Base-by-base conservation (phyloP, 2,797 vertebrate genomes). In the Peromyscus attwateri region DNA sequence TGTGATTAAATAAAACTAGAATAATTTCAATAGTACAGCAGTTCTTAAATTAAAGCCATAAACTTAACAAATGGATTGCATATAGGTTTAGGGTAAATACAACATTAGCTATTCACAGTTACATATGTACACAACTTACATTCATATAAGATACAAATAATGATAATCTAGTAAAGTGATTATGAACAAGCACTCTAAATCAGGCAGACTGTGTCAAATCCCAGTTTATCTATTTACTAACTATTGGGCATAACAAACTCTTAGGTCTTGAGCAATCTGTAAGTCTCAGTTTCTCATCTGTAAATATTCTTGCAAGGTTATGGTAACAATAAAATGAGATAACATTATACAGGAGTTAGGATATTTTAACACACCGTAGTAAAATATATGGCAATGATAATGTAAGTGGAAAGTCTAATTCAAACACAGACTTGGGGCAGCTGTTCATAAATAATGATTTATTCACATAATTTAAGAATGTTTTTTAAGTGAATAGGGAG, bases 311-410 rank as follows among this genome's bases (percentile, higher is more conserved):
- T 95, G 11, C 8, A 43, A 64, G 27, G 49, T 5, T 92, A 43
- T 52, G 71, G 27, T 85, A 29, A 75, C 37, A 76, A 75, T 85
- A 85, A 52, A 83, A 77, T 79, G 55, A 84, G 64, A 76, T 57
- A 57, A 27, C 25, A 10, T 76, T 62, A n/a, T 76, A 62, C 77
- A 49, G 29, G 40, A 46, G 4, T 68, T 37, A 68, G 62, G 43
- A 49, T 68, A 66, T 85, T 70, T 49, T 68, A 49, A 31, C 9
- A 66, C 19, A 49, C 27, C 23, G 14, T 80, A 52, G 60, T 80
- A 81, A 31, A 84, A 96, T 82, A 75, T 84, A 40, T 79, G 46
- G 21, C 40, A 60, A 43, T n/a, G 70, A 55, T 60, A 89, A 92
- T 16, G 55, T 55, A 70, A 19, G 68, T 92, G 3, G 55, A 73